Evolutionary conservation across 2,113 vertebrate species (phyloP).

Genomic region (Ictalurus furcatus): DNA sequence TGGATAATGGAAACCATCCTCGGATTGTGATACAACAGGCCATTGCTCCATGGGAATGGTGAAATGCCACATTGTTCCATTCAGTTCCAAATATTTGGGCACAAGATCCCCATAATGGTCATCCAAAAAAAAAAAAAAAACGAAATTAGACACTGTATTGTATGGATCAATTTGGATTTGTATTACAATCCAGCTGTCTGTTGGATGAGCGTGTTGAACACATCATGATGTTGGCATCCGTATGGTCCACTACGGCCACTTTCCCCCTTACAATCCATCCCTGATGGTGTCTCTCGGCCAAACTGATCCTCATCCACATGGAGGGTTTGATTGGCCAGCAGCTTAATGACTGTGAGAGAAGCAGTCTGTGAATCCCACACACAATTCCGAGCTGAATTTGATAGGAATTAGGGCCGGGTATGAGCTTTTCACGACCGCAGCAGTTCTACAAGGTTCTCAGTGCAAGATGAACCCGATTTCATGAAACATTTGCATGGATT

Average conservation of each 20-base stretch:
- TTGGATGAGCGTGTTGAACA: not conserved
- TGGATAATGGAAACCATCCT: not conserved
- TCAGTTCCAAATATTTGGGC: constrained; percentile 16
- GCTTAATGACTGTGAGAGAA: constrained; percentile 16
- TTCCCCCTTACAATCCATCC: constrained; percentile 7
- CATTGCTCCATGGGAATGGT: not conserved
- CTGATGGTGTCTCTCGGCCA: constrained; percentile 1
- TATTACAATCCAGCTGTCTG: not conserved
- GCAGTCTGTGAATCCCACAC: not conserved
- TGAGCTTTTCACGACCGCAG: not conserved
- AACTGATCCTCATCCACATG: constrained; percentile 4
- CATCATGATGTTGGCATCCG: constrained; percentile 9
- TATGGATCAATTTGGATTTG: not conserved
- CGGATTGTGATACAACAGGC: not conserved
- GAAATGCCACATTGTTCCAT: constrained; percentile 11
- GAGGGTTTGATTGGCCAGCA: constrained; percentile 22
- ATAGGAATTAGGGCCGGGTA: not conserved
- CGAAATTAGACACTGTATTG: constrained; percentile 8
- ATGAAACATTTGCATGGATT: not conserved
- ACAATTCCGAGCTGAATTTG: not conserved
- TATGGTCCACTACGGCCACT: not conserved
- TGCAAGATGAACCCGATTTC: not conserved
- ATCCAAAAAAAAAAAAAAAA: not conserved
- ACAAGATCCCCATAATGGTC: not conserved
- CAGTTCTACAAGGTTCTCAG: not conserved